These are phyloP conservation scores for Apistogramma diplotaenia DNA, from an alignment of 2,113 vertebrate genomes.

Conservation along the genomic window DNA sequence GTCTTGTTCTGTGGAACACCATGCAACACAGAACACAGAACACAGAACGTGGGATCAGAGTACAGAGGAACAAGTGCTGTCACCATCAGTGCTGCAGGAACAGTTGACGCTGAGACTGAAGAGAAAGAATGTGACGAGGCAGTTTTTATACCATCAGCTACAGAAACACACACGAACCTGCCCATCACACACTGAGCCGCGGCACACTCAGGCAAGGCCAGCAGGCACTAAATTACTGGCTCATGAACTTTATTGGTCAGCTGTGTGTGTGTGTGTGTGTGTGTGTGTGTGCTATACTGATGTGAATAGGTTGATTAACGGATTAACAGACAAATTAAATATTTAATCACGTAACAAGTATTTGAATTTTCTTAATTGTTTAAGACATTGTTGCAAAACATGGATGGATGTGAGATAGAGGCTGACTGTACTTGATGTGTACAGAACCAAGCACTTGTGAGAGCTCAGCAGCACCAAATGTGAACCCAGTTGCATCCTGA, in stretches of 20 bases:
- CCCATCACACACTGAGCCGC: neutral
- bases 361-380: neutral
- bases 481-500: too few relatives aligned
- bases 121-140: too few relatives aligned
- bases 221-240: too few relatives aligned
- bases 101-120: too few relatives aligned
- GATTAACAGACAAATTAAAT: neutral
- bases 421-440: neutral
- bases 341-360: neutral
- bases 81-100: too few relatives aligned
- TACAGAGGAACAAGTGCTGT: too few relatives aligned
- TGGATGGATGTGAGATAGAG: neutral
- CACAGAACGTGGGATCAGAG: too few relatives aligned
- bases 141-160: too few relatives aligned
- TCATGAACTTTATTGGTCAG: too few relatives aligned
- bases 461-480: too few relatives aligned
- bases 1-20: conserved; percentile 82
- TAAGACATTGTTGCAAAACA: neutral
- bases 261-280: neutral
- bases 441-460: neutral
- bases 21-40: too few relatives aligned
- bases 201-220: neutral
- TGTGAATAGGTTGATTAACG: neutral
- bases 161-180: neutral
- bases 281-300: too few relatives aligned